Evolutionary conservation across 2,888 invertebrate species (phyloP).

Genomic region (Sturmia bella): DNA sequence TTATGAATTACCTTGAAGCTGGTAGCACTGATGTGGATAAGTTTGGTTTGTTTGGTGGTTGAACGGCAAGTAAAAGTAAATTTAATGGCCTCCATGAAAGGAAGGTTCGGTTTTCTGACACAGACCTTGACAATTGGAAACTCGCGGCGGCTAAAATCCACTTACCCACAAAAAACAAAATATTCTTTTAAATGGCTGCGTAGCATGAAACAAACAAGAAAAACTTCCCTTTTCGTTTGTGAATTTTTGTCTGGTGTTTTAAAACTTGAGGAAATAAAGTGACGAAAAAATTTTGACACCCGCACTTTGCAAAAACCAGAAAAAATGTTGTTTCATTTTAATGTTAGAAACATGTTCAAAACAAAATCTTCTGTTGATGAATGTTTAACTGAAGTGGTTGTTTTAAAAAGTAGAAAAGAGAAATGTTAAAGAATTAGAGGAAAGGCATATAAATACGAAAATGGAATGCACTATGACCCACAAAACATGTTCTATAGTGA

Average conservation of each 20-base stretch:
- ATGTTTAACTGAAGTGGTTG: constrained; percentile 63
- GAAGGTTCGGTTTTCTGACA: no score
- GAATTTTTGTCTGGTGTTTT: constrained; percentile 52
- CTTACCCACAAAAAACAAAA: background rate
- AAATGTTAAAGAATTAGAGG: constrained; percentile 33
- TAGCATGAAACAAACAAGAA: background rate
- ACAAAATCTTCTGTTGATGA: constrained; percentile 53
- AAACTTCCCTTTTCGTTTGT: constrained; percentile 57
- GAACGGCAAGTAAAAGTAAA: no score
- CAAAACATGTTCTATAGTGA: constrained; percentile 53
- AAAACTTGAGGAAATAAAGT: constrained; percentile 37
- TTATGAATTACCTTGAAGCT: no score
- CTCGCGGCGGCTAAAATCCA: no score
- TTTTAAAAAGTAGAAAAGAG: background rate
- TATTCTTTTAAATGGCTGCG: constrained; percentile 2
- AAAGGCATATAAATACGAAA: constrained; percentile 33
- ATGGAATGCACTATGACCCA: constrained; percentile 62
- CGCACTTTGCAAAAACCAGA: constrained; percentile 59
- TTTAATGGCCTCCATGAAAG: no score
- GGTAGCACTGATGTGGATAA: no score
- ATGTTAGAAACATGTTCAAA: constrained; percentile 66
- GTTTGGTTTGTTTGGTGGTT: no score
- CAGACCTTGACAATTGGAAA: no score
- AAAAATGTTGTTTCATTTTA: constrained; percentile 59
- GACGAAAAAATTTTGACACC: constrained; percentile 56